phyloP scores from a whole-genome alignment of 2,888 invertebrate species.

The Apotomis turbidana region DNA sequence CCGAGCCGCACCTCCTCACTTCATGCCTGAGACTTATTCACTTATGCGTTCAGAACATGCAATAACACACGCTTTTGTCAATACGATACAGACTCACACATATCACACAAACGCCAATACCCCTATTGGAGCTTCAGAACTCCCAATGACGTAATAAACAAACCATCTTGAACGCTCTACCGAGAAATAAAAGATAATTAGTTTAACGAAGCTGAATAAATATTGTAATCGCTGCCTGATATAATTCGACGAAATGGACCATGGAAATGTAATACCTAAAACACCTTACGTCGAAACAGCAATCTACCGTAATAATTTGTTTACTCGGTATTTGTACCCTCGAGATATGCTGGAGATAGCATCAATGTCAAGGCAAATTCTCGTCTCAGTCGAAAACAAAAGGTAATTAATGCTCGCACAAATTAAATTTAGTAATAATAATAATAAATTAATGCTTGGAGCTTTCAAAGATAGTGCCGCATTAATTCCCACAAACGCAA shows the following conservation, averaged over 20 bases:
- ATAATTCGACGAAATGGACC: slow-evolving; percentile 18
- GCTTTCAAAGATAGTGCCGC: not conserved
- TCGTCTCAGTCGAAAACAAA: not conserved
- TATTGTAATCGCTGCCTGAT: slow-evolving; percentile 18
- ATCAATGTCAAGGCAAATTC: not conserved
- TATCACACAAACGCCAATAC: not conserved
- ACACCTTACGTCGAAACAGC: not conserved
- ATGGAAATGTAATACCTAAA: not conserved
- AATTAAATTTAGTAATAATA: not conserved
- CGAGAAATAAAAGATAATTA: slow-evolving; percentile 33
- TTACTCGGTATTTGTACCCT: not conserved
- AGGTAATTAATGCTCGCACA: not conserved
- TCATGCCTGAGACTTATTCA: slow-evolving; percentile 48
- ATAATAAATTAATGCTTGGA: too few species aligned
- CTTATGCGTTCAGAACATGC: not conserved
- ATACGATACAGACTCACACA: not conserved
- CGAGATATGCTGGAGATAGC: not conserved
- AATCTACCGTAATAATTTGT: slow-evolving; percentile 11
- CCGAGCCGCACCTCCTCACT: slow-evolving; percentile 55
- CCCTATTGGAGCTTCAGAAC: slow-evolving; percentile 16
- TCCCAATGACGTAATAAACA: slow-evolving; percentile 54
- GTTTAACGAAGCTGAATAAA: slow-evolving; percentile 25
- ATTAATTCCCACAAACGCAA: not conserved
- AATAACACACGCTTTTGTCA: slow-evolving; percentile 1
- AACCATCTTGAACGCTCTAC: slow-evolving; percentile 40